Evolutionary conservation across 1,140 invertebrate genomes (phyloP), one percentile per base, ranked within the genome.

Genomic region (Drosophila rufa): DNA sequence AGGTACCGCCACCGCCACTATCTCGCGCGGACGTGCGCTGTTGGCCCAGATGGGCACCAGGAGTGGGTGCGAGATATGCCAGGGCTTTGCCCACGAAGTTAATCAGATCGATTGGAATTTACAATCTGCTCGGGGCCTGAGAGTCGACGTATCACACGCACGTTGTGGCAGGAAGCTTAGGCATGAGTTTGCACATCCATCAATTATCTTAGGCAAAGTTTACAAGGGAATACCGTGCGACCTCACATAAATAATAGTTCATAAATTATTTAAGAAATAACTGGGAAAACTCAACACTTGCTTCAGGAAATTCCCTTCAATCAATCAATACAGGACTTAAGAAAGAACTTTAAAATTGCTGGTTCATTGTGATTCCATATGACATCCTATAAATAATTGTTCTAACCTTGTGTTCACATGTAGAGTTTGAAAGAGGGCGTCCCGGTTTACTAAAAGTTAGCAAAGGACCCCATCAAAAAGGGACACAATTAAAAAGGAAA

Each of bases 21-120:
- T 70, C 33, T 46, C 8, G 30, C 6, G n/a, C 25, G 48, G 51
- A 68, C 64, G 62, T 68, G 67, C 30, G 6, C 4, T 14, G 14
- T 36, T 40, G 19, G 8, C 25, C 30, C 19, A 40, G 36, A 65
- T 68, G 66, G 45, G 5, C 25, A 25, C 22, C 19, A 66, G 62
- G 48, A 70, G 40, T 67, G 40, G 47, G 30, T 36, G 33, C 33
- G 11, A 36, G 33, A 62, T 62, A 38, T 62, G 48, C 33, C 22
- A 36, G 46, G 60, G 61, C 12, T 22, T 46, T 69, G 30, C 62
- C 61, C 67, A 33, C 11, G 2, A 15, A 67, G 12, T 30, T 51
- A 66, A 69, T 69, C 46, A 51, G 15, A 25, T 53, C 47, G 38
- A 11, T 9, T n/a, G 48, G 40, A 30, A 68, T 56, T 68, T 56